Base-by-base conservation (phyloP, 2,888 invertebrate genomes). In the Hyles lineata region DNA sequence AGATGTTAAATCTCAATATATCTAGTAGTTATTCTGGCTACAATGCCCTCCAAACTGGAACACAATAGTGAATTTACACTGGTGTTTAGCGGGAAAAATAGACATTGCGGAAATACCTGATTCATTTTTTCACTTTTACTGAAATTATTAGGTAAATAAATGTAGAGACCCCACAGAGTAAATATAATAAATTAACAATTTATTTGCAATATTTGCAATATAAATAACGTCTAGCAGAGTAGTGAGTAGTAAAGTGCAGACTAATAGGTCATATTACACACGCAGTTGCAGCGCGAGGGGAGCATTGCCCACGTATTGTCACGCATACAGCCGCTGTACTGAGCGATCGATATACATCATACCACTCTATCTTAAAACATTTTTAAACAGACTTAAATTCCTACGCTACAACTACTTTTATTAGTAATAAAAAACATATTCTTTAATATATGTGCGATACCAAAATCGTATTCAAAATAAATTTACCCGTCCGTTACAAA, bases 271-370 rank as follows among this genome's bases (percentile, higher is more conserved):
- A 43, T 32, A 67, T 67, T 23, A 67, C 67, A 67, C 67, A 67
- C 67, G 50, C 67, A 67, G 43, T 67, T 67, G 67, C 67, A 67
- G 21, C 50, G 55, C 55, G 67, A 67, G 67, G 67, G 67, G 67
- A 67, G 67, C 67, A 67, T 67, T 67, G 23, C 43, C 67, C 67
- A 67, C 67, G 67, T 67, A 67, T 67, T 67, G 67, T 67, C 67
- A 67, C 67, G 67, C 67, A 67, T 67, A 67, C 67, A 50, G 67
- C 67, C 63, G 8, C 43, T 43, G 63, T 35, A 63, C 50, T 25
- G 35, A 21, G 55, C 67, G 67, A 67, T 67, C 67, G 67, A 67
- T 67, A 67, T 50, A 50, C 50, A 67, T 35, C 35, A 43, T 43
- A 43, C 43, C 15, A 1, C 15, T 43, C 15, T 35, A 35, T 43